Base-by-base conservation (phyloP, 2,888 invertebrate genomes). In the Cephus pygmeus region DNA sequence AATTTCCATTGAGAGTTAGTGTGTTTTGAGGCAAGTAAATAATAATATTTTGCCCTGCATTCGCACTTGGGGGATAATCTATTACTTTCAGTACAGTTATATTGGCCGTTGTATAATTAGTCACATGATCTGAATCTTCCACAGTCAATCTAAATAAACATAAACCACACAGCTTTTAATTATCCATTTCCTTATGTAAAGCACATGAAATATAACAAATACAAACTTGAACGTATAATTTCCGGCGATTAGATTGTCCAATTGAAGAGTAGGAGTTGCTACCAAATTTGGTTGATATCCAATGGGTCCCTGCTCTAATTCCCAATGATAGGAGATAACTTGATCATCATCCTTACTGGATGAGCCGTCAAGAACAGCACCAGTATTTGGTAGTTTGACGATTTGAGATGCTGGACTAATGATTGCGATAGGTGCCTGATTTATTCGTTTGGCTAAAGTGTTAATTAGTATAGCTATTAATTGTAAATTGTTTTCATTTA, bases 21-120 rank as follows among this genome's bases (percentile, higher is more conserved):
- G 93, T 93, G 88, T 97, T 98, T 89, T 96, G 96, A 0, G 98
- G 98, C 78, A 98, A 93, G 92, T 97, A 97, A 84, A 98, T 95
- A 80, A 98, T 97, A 71, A 96, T 95, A 85, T 98, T 97, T 88
- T 97, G 94, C 0, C 98, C 96, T 74, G 98, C 98, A 93, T 98
- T 98, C 0, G 98, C 98, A 90, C 97, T 97, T 0, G 98, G 98
- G 0, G 98, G 98, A 92, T 98, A 98, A 90, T 99, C 98, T 0
- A 95, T 97, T 84, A 96, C 96, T 92, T 98, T 97, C 31, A 98
- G 92, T 23, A 98, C 98, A 4, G 96, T 97, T 76, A 98, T 96
- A 90, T 96, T 97, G 11, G 98, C 98, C 11, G 95, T 95, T 0
- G 97, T 96, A 0, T 95, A 96, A 90, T 97, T 98, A 78, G 95